phyloP scores from a whole-genome alignment of 1,140 invertebrate species.

The Aphelenchoides fujianensis region DNA sequence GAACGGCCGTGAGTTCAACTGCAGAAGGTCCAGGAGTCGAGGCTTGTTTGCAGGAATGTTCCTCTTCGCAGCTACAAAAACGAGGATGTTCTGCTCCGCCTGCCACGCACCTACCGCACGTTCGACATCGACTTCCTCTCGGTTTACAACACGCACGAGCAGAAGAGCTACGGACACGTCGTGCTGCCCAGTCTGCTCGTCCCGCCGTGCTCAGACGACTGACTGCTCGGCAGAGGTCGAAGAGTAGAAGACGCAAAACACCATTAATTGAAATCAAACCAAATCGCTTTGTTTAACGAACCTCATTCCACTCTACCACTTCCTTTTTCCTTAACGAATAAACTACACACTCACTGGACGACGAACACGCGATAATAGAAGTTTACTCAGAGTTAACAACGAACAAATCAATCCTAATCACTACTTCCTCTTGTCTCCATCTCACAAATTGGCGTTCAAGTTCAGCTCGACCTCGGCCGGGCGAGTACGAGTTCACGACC shows the following conservation, averaged over 20 bases:
- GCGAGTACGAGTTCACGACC: constrained; percentile 41
- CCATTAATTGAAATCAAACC: too few species aligned
- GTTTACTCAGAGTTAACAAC: too few species aligned
- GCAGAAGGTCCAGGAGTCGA: not conserved
- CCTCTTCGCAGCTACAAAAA: constrained; percentile 42
- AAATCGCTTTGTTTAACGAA: too few species aligned
- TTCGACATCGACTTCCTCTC: constrained; percentile 58
- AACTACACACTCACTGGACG: too few species aligned
- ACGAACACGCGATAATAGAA: too few species aligned
- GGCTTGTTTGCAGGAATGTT: constrained; percentile 37
- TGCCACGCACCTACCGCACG: constrained; percentile 47
- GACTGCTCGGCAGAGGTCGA: too few species aligned
- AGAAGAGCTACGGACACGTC: constrained; percentile 50
- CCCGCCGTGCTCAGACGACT: constrained; percentile 51
- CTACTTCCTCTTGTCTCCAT: too few species aligned
- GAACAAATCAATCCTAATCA: too few species aligned
- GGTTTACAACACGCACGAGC: constrained; percentile 53
- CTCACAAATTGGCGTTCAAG: constrained; percentile 15
- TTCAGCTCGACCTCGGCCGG: constrained; percentile 20
- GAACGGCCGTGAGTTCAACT: constrained; percentile 35
- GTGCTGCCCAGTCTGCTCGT: constrained; percentile 51
- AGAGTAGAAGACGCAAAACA: too few species aligned
- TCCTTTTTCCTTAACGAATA: too few species aligned
- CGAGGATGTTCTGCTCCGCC: constrained; percentile 50
- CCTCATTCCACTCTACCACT: too few species aligned